Evolutionary conservation across 2,113 vertebrate species (phyloP).

Genomic region (Panurus biarmicus): DNA sequence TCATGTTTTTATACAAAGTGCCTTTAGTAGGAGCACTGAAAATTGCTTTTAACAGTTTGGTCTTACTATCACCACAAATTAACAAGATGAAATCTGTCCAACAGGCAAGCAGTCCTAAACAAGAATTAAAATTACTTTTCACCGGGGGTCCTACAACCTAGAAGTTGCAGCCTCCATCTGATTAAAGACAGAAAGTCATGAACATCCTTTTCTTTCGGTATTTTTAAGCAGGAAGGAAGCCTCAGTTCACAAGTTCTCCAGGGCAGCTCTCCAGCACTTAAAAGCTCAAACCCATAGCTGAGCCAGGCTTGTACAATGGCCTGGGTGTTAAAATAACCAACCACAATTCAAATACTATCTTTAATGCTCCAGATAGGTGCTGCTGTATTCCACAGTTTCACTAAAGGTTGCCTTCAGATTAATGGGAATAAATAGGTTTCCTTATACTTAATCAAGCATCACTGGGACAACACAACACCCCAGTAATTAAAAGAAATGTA

Average conservation of each 20-base stretch:
- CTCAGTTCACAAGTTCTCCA: not conserved
- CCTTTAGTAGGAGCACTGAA: slow-evolving; percentile 31
- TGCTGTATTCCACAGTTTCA: not conserved
- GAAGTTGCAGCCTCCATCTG: not conserved
- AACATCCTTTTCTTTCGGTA: not conserved
- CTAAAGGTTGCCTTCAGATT: not conserved
- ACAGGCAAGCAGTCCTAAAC: slow-evolving; percentile 14
- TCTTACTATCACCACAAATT: slow-evolving; percentile 35
- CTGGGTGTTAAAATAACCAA: not conserved
- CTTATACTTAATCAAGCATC: not conserved
- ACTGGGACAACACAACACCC: not conserved
- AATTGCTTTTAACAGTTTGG: slow-evolving; percentile 51
- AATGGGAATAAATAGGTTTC: not conserved
- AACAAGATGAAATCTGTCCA: slow-evolving; percentile 39
- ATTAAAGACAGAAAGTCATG: not conserved
- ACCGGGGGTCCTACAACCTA: slow-evolving; percentile 32
- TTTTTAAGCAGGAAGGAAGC: slow-evolving; percentile 9
- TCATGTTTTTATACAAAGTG: slow-evolving; percentile 46
- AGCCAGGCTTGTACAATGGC: not conserved
- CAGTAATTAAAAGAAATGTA: not conserved
- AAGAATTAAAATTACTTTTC: slow-evolving; percentile 45
- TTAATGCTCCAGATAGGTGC: not conserved
- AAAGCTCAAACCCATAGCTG: not conserved
- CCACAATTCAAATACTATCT: not conserved
- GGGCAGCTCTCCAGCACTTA: not conserved